Conservation (phyloP, 2,113 vertebrate species). For the Cricetomys ansorgei region DNA sequence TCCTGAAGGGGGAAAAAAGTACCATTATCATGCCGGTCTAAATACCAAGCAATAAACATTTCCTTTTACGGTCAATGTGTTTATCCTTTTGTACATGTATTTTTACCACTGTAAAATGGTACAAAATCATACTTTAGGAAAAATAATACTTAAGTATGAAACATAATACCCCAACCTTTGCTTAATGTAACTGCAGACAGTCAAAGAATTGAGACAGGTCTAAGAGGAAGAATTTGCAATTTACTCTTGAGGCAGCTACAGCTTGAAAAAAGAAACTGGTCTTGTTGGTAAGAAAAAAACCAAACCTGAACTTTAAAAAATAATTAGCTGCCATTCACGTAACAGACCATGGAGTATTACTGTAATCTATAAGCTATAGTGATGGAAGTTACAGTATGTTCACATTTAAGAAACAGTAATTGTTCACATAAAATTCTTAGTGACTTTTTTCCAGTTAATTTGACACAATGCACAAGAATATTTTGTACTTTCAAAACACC, state of each 20-base stretch:
- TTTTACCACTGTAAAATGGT: constrained; percentile 14
- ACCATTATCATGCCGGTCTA: background rate
- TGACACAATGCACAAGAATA: background rate
- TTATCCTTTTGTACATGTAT: background rate
- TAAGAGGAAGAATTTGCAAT: background rate
- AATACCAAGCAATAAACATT: background rate
- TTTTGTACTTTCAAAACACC: background rate
- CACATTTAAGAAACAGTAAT: background rate
- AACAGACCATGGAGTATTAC: background rate
- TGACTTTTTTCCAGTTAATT: background rate
- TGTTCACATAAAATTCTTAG: background rate
- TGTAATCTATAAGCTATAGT: background rate
- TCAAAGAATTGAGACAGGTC: background rate
- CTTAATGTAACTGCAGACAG: constrained; percentile 3
- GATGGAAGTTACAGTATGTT: constrained; percentile 34
- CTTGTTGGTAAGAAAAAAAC: background rate
- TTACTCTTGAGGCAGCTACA: constrained; percentile 11
- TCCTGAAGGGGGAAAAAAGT: constrained; percentile 84
- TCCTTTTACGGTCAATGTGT: constrained; percentile 57
- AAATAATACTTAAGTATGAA: background rate
- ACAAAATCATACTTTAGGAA: constrained; percentile 27
- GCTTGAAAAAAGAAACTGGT: constrained; percentile 41
- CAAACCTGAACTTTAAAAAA: constrained; percentile 49
- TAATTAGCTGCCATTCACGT: background rate
- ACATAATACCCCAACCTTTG: constrained; percentile 1